Percentiles rank a stretch among this genome's conserved stretches.
Evolutionary conservation across 2,113 vertebrate species (phyloP).

Genomic region (Anseranas semipalmata): DNA sequence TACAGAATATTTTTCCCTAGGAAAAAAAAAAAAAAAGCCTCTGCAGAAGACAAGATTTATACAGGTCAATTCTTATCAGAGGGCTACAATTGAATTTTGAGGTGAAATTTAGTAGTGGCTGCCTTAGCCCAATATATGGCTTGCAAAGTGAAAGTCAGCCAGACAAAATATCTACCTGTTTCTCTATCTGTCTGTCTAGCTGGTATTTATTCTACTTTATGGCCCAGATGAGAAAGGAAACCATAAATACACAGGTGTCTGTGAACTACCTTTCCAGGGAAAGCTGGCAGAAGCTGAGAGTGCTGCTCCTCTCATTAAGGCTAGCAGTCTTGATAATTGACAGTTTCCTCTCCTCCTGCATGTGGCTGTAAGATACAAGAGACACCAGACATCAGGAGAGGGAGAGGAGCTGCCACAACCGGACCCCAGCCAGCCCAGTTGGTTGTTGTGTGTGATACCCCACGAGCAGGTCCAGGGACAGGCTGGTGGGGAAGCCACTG

Average conservation of each 20-base stretch:
- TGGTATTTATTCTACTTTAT: background rate
- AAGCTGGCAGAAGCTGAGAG: background rate
- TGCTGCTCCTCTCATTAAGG: background rate
- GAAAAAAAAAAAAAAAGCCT: background rate
- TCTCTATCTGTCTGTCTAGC: background rate
- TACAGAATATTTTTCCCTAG: background rate
- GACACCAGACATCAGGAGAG: background rate
- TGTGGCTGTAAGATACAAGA: background rate
- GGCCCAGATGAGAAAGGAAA: background rate
- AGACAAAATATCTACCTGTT: background rate
- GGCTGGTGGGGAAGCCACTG: background rate
- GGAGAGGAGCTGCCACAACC: background rate
- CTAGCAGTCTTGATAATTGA: background rate
- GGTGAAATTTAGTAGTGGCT: background rate
- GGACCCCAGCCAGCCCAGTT: background rate
- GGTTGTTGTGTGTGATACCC: background rate
- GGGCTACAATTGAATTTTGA: background rate
- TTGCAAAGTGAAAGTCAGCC: background rate
- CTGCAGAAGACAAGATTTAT: background rate
- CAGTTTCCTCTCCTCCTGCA: background rate
- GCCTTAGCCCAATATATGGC: background rate
- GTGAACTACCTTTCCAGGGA: background rate
- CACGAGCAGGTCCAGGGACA: background rate
- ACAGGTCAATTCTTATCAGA: background rate
- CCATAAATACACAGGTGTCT: background rate